phyloP scores from a whole-genome alignment of 2,113 vertebrate species.

The Oreochromis aureus region DNA sequence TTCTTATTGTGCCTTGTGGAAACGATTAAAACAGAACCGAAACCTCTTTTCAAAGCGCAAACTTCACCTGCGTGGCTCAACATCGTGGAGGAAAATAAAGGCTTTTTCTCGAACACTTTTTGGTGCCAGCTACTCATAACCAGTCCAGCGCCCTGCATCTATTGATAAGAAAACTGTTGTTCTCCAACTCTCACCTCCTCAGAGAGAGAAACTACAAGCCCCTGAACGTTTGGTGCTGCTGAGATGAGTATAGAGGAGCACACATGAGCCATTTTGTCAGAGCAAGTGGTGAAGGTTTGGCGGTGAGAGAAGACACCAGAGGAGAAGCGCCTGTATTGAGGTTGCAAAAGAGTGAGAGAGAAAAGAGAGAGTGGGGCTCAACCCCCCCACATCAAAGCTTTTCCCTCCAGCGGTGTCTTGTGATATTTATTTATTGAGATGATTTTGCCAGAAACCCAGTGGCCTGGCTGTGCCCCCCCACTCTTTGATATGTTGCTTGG shows the following conservation, averaged over 20 bases:
- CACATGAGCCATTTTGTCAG: constrained; percentile 65
- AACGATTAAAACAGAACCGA: constrained; percentile 6
- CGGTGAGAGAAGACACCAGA: constrained; percentile 55
- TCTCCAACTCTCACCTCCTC: constrained; percentile 46
- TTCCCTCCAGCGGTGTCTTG: constrained; percentile 69
- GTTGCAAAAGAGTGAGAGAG: constrained; percentile 54
- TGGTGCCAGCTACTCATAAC: constrained; percentile 1
- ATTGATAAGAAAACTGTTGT: constrained; percentile 42
- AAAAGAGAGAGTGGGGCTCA: constrained; percentile 62
- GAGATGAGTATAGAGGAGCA: constrained; percentile 29
- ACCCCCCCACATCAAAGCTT: constrained; percentile 70
- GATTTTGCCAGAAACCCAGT: constrained; percentile 74
- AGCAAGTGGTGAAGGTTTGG: constrained; percentile 58
- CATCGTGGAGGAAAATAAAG: constrained; percentile 16
- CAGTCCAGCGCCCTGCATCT: constrained; percentile 32
- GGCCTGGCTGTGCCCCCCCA: constrained; percentile 58
- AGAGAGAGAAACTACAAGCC: constrained; percentile 37
- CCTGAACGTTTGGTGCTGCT: constrained; percentile 37
- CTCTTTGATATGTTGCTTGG: constrained; percentile 73
- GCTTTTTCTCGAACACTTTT: constrained; percentile 11
- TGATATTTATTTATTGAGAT: constrained; percentile 78
- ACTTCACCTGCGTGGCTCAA: constrained; percentile 17
- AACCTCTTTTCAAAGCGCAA: neutral
- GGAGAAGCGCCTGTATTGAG: constrained; percentile 53
- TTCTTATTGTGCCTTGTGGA: constrained; percentile 4